Base-by-base conservation (phyloP, 1,140 invertebrate genomes). In the Aporrectodea caliginosa region DNA sequence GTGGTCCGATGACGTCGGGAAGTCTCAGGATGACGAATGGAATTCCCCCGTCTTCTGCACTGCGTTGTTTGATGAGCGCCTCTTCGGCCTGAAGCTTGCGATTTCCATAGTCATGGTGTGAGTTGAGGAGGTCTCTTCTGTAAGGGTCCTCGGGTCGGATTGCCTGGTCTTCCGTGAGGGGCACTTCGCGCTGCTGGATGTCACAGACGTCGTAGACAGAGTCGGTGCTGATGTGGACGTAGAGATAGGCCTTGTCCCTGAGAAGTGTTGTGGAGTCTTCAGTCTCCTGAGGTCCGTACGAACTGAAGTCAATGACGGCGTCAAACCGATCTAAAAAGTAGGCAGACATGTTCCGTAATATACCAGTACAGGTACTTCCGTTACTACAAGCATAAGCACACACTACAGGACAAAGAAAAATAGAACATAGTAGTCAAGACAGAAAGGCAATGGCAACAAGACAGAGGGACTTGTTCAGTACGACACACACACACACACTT, bases 191-290 rank as follows among this genome's bases (percentile, higher is more conserved):
- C 80, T 85, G 84, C 6, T 79, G 82, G 76, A 86, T 87, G 12
- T 83, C 81, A 78, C 87, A 88, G n/a, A 90, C 89, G 78, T 90
- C 89, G 78, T 90, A 90, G 0, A 90, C 88, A 12, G 89, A 90
- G 82, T 90, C 90, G 0, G 88, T 86, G 80, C 89, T 90, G 33
- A 90, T 90, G 79, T 87, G 89, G n/a, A 90, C 83, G 78, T 90
- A 90, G 1, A 87, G 43, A 32, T 83, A 82, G n/a, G 85, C 80
- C 78, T 86, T 86, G 22, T 81, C 83, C n/a, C 82, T 78, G 1
- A 89, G 78, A 34, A 87, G 32, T 27, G 85, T 80, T 31, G 89
- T 78, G 22, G 85, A 83, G 35, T 89, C 85, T 31, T 77, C 80
- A 27, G 89, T 82, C 43, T 86, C 87, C 80, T 86, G 81, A 0